phyloP scores from a whole-genome alignment of 2,113 vertebrate species.

The Periophthalmodon schlosseri region DNA sequence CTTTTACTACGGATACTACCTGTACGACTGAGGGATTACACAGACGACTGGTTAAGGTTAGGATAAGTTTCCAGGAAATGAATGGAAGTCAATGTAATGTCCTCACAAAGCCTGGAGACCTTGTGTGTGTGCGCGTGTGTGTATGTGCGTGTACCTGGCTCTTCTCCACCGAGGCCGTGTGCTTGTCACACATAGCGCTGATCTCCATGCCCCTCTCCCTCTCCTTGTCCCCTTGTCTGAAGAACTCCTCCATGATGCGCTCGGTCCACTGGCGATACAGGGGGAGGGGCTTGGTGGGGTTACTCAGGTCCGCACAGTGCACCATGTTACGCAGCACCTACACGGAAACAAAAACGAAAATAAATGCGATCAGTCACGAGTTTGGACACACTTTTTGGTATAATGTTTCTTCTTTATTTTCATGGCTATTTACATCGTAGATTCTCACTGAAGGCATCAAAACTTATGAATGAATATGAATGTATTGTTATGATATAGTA shows the following conservation, averaged over 20 bases:
- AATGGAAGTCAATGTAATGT: neutral
- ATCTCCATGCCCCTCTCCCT: conserved; percentile 88
- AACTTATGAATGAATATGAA: no score
- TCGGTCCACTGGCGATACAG: conserved; percentile 88
- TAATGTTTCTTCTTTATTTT: no score
- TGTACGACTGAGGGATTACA: no score
- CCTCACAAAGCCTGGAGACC: neutral
- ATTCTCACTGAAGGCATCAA: no score
- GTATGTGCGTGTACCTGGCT: conserved; percentile 79
- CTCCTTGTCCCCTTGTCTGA: conserved; percentile 85
- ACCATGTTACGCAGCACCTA: conserved; percentile 91
- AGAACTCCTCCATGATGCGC: conserved; percentile 90
- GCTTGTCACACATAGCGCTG: conserved; percentile 93
- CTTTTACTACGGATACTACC: no score
- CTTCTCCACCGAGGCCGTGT: conserved; percentile 88
- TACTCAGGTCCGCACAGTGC: conserved; percentile 91
- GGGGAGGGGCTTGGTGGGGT: conserved; percentile 85
- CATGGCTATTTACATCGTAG: no score
- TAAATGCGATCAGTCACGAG: no score
- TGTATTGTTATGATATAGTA: no score
- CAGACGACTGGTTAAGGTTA: no score
- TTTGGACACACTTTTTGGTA: no score
- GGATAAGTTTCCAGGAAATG: no score
- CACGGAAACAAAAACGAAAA: neutral
- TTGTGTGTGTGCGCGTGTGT: neutral